Percentiles rank a stretch among this genome's conserved stretches.
These are phyloP conservation scores for Excalfactoria chinensis DNA, from an alignment of 2,113 vertebrate species.

Conservation along the genomic window DNA sequence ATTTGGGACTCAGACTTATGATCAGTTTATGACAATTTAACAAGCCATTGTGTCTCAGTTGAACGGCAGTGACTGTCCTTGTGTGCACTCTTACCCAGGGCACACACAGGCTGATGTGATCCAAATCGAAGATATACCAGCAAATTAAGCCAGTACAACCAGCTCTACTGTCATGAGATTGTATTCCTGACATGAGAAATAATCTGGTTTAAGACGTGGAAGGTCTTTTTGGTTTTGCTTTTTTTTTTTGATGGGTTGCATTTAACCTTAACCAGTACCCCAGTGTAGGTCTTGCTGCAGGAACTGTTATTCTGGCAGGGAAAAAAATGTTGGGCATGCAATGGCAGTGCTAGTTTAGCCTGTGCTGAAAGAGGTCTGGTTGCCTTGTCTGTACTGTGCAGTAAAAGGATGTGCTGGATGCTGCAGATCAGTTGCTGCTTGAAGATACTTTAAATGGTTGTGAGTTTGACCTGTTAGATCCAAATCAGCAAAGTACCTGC, in stretches of 20 bases:
- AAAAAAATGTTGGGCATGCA: background rate
- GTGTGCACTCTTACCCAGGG: conserved; percentile 59
- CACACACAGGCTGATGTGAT: conserved; percentile 4
- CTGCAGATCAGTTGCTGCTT: background rate
- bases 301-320: background rate
- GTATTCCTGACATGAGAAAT: background rate
- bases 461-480: background rate
- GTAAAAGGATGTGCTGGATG: background rate
- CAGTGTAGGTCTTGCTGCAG: background rate
- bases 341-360: background rate
- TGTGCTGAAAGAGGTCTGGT: background rate
- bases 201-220: background rate
- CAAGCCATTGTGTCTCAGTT: conserved; percentile 71
- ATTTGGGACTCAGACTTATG: conserved; percentile 63
- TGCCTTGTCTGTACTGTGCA: background rate
- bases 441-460: background rate
- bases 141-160: background rate
- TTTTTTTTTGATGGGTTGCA: background rate
- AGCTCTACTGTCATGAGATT: background rate
- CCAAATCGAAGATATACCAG: background rate
- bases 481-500: background rate
- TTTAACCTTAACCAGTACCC: background rate
- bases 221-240: background rate
- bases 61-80: conserved; percentile 64
- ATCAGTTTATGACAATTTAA: conserved; percentile 70